These are phyloP conservation scores for Eumerus sabulonum DNA, from an alignment of 2,888 invertebrate species.

Conservation along the genomic window DNA sequence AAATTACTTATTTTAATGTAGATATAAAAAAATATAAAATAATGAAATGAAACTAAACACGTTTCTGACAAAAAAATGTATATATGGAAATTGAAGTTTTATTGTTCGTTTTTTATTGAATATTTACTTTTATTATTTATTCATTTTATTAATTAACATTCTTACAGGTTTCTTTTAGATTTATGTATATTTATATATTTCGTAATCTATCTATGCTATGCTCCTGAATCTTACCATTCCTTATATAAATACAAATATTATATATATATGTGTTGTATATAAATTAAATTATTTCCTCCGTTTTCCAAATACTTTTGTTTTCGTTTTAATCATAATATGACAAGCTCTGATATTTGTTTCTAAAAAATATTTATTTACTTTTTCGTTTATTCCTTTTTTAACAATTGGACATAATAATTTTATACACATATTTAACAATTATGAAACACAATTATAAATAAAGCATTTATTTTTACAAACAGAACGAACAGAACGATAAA, in stretches of 20 bases:
- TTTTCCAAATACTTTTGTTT: slow-evolving; percentile 25
- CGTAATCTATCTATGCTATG: slow-evolving; percentile 61
- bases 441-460: slow-evolving; percentile 8
- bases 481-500: not conserved
- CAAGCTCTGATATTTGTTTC: slow-evolving; percentile 62
- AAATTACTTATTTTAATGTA: too few relatives aligned
- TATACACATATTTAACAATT: slow-evolving; percentile 15
- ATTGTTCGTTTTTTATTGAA: slow-evolving; percentile 19
- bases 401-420: slow-evolving; percentile 58
- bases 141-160: slow-evolving; percentile 8
- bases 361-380: slow-evolving; percentile 28
- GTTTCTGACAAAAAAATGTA: too few relatives aligned
- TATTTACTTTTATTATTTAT: not conserved
- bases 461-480: not conserved
- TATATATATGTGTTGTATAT: slow-evolving; percentile 18
- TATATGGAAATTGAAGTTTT: not conserved
- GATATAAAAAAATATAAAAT: too few relatives aligned
- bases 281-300: slow-evolving; percentile 20
- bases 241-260: slow-evolving; percentile 15
- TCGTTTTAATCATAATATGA: slow-evolving; percentile 44
- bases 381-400: slow-evolving; percentile 10
- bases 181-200: slow-evolving; percentile 53
- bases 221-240: slow-evolving; percentile 7
- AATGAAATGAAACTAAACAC: too few relatives aligned
- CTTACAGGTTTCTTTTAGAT: slow-evolving; percentile 9